Base-by-base conservation (phyloP, 2,113 vertebrate genomes). In the Dissostichus mawsoni region DNA sequence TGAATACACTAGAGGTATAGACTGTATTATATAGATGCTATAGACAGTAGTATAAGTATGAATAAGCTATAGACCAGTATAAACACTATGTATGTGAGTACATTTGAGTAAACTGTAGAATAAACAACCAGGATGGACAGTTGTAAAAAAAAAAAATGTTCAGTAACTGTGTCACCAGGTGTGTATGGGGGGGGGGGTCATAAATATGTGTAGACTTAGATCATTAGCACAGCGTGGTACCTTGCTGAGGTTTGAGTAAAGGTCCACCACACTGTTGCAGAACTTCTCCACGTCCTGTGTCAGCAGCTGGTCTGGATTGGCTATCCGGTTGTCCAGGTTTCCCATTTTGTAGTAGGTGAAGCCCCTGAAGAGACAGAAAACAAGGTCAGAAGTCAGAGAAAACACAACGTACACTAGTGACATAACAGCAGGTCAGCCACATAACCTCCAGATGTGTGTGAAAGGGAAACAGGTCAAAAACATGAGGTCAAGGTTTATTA, bases 321-420 rank as follows among this genome's bases (percentile, higher is more conserved):
- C 97, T 89, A 99, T 99, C 86, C 98, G 96, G 92, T 98, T 99
- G 93, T 99, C 98, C 92, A 99, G 90, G 92, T 99, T 99, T 69
- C 98, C 98, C 98, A 99, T 99, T 95, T 99, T 99, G 94, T 99
- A 99, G 86, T 98, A 99, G 0, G 98, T 99, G 74, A 95, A 99
- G 52, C 96, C 90, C 94, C 98, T 99, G 90, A 11, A 13, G 59
- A 64, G n/a, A 0, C 2, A 65, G 7, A 82, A 67, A 7, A 83
- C 0, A 67, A 3, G 2, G 17, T 47, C 33, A 72, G 17, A 11
- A 66, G 18, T 2, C 13, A 58, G 48, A 74, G 9, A 71, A 36
- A 8, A 44, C 44, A 59, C 2, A 52, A 59, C 11, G 29, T 29
- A 29, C 29, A 29, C 29, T 29, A 33, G 0, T 47, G 44, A 65